These are phyloP conservation scores for Laticauda colubrina DNA, from an alignment of 2,113 vertebrate genomes.

Conservation along the genomic window DNA sequence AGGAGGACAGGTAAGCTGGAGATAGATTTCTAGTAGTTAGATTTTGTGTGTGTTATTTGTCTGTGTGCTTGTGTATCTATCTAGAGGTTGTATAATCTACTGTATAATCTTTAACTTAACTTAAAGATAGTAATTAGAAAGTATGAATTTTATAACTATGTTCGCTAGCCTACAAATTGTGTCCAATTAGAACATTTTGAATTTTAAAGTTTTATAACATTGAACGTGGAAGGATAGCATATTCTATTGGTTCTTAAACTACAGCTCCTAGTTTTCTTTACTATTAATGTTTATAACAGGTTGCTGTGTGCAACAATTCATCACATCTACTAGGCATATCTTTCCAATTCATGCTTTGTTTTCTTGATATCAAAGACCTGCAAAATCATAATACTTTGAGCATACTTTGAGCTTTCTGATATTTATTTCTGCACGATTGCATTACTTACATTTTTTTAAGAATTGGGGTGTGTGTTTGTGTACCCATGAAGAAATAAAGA, in stretches of 20 bases:
- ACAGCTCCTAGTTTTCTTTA: not conserved
- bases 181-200: not conserved
- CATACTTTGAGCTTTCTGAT: not conserved
- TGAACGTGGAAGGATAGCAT: not conserved
- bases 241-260: not conserved
- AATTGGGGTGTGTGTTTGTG: not conserved
- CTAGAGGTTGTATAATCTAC: not conserved
- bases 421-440: not conserved
- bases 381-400: not conserved
- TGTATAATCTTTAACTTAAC: not conserved
- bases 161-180: not conserved
- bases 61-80: not conserved
- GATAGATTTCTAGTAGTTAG: not conserved
- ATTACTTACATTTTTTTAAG: not conserved
- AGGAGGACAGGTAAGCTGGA: constrained; percentile 88
- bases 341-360: not conserved
- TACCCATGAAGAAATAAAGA: too few relatives aligned
- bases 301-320: not conserved
- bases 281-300: not conserved
- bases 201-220: not conserved
- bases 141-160: not conserved
- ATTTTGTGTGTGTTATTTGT: not conserved
- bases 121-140: not conserved
- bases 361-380: not conserved
- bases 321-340: not conserved